Percentiles rank a stretch among this genome's conserved stretches.
These are phyloP conservation scores for Sesamia nonagrioides DNA, from an alignment of 1,140 invertebrate species.

Conservation along the genomic window DNA sequence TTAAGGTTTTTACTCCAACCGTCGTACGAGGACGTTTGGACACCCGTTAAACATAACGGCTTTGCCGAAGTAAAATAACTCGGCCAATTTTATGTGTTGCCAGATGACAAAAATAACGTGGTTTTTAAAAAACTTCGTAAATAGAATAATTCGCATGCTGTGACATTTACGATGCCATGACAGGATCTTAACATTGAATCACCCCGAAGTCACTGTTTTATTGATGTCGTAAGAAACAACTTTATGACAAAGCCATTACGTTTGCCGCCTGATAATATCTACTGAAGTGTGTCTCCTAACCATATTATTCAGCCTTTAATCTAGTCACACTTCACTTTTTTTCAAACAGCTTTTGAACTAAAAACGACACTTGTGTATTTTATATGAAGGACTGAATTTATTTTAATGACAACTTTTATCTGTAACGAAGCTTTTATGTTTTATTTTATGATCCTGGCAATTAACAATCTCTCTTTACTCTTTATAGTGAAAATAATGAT, in stretches of 20 bases:
- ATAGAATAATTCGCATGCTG: conserved; percentile 25
- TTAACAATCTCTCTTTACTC: conserved; percentile 18
- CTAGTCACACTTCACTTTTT: conserved; percentile 26
- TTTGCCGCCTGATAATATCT: conserved; percentile 28
- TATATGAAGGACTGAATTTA: conserved; percentile 6
- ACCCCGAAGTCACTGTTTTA: conserved; percentile 43
- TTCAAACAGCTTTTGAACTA: conserved; percentile 9
- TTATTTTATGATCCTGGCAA: conserved; percentile 18
- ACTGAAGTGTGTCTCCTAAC: conserved; percentile 14
- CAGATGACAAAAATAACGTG: conserved; percentile 6
- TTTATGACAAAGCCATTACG: conserved; percentile 43
- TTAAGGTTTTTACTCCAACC: conserved; percentile 53
- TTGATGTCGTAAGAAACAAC: conserved; percentile 42
- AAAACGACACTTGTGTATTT: conserved; percentile 21
- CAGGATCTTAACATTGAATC: conserved; percentile 40
- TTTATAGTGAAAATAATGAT: conserved; percentile 23
- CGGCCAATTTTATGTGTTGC: conserved; percentile 43
- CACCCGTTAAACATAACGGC: conserved; percentile 58
- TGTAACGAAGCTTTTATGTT: conserved; percentile 25
- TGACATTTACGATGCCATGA: conserved; percentile 21
- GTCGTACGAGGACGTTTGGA: conserved; percentile 7
- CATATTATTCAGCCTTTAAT: conserved; percentile 21
- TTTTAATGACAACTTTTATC: conserved; percentile 35
- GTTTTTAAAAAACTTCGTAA: conserved; percentile 22
- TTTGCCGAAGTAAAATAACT: conserved; percentile 49